Evolutionary conservation across 1,140 invertebrate genomes (phyloP).

Genomic region (Bombus cullumanus): DNA sequence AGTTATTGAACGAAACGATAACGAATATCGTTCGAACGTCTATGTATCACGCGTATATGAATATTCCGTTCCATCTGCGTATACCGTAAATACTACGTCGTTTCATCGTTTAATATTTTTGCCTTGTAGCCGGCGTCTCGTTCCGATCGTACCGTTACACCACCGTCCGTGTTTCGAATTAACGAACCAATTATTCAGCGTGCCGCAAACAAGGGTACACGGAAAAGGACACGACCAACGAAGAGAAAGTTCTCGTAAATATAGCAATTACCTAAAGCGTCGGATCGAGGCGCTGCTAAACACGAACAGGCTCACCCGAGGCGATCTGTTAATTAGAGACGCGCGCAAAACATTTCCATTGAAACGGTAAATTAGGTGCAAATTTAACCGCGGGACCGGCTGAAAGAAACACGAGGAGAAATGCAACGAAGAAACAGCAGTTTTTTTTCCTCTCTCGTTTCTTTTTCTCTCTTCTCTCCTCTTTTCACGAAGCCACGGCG

Average conservation of each 20-base stretch:
- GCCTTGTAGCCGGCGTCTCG: not conserved
- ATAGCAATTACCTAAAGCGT: conserved; percentile 36
- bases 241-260: conserved; percentile 40
- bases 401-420: conserved; percentile 6
- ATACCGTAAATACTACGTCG: not conserved
- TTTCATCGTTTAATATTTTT: not conserved
- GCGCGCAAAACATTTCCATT: conserved; percentile 43
- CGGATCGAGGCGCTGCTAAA: conserved; percentile 9
- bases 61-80: not conserved
- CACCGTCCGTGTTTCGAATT: not conserved
- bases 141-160: not conserved
- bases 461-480: not conserved
- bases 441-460: not conserved
- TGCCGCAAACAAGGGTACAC: not conserved
- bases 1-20: no score
- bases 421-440: not conserved
- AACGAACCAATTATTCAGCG: conserved; percentile 4
- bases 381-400: conserved; percentile 15
- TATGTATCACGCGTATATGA: no score
- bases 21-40: no score
- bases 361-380: conserved; percentile 48
- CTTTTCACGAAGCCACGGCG: not conserved
- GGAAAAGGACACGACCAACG: not conserved
- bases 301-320: not conserved
- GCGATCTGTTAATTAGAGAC: conserved; percentile 47